Percentiles rank a stretch among this genome's conserved stretches.
These are phyloP conservation scores for Muscicapa striata DNA, from an alignment of 2,797 vertebrate species.

Conservation along the genomic window DNA sequence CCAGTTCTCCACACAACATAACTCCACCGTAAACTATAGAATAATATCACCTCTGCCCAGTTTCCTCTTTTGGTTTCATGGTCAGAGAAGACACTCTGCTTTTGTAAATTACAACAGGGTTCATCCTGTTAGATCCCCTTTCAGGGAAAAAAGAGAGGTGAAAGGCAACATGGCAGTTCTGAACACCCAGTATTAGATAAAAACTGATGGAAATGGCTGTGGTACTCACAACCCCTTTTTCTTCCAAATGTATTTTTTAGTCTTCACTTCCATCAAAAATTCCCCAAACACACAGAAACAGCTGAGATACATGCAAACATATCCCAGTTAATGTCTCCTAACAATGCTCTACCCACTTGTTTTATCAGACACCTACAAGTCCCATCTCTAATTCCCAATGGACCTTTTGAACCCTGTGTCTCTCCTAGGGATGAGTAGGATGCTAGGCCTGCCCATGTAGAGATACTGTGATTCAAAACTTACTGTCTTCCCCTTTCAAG, in stretches of 20 bases:
- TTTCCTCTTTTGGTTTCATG: not conserved
- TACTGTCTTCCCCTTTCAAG: not conserved
- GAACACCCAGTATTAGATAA: not conserved
- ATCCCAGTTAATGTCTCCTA: not conserved
- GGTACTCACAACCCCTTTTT: not conserved
- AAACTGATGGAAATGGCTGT: not conserved
- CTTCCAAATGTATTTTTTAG: not conserved
- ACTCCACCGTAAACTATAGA: not conserved
- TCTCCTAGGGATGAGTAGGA: not conserved
- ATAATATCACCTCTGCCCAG: not conserved
- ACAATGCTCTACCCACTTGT: not conserved
- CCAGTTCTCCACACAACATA: not conserved
- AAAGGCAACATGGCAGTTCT: not conserved
- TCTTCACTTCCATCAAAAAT: not conserved
- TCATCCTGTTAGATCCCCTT: not conserved
- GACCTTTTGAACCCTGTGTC: not conserved
- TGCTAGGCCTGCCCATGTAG: not conserved
- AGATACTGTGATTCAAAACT: not conserved
- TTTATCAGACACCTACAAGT: not conserved
- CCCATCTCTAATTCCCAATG: not conserved
- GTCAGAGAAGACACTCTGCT: not conserved
- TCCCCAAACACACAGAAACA: not conserved
- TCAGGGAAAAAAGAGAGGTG: not conserved
- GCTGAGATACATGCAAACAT: not conserved
- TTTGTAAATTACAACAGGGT: not conserved